Conservation (phyloP, 2,888 invertebrate species). For the Stictocephala bisonia region DNA sequence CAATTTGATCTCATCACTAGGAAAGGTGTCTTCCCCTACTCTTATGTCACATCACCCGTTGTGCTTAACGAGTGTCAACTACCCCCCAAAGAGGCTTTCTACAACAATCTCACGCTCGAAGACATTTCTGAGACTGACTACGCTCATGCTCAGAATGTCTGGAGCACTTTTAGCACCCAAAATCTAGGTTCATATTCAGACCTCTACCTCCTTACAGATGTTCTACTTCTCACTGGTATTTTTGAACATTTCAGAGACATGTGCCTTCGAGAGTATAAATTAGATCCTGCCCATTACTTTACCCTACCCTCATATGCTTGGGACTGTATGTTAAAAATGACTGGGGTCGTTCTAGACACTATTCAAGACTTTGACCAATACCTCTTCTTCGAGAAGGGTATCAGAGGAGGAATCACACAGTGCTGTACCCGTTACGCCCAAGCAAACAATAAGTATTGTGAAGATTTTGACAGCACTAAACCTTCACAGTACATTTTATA, state of each 20-base stretch:
- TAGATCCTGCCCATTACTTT: slow-evolving; percentile 61
- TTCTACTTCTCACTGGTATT: slow-evolving; percentile 62
- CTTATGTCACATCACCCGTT: slow-evolving; percentile 45
- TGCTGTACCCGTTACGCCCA: slow-evolving; percentile 15
- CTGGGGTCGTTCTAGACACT: slow-evolving; percentile 57
- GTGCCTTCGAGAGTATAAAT: slow-evolving; percentile 57
- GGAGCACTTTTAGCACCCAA: slow-evolving; percentile 59
- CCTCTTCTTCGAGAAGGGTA: slow-evolving; percentile 46
- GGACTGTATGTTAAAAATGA: slow-evolving; percentile 59
- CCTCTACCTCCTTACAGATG: slow-evolving; percentile 62
- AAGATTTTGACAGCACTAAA: slow-evolving; percentile 13
- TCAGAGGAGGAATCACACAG: slow-evolving; percentile 38
- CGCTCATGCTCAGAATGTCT: slow-evolving; percentile 60
- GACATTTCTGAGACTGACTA: slow-evolving; percentile 58
- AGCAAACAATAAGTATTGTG: slow-evolving; percentile 20
- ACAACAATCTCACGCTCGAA: slow-evolving; percentile 52
- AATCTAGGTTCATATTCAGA: slow-evolving; percentile 62
- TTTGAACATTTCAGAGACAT: slow-evolving; percentile 62
- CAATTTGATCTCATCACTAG: slow-evolving; percentile 28
- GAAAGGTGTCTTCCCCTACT: slow-evolving; percentile 57
- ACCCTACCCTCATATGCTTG: slow-evolving; percentile 59
- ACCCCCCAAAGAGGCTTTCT: slow-evolving; percentile 56
- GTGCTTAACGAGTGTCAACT: slow-evolving; percentile 43
- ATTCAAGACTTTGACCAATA: slow-evolving; percentile 50
- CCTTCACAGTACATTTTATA: slow-evolving; percentile 45